Percentiles rank a stretch among this genome's conserved stretches.
These are phyloP conservation scores for Mylabris sibirica DNA, from an alignment of 2,888 invertebrate species.

Conservation along the genomic window DNA sequence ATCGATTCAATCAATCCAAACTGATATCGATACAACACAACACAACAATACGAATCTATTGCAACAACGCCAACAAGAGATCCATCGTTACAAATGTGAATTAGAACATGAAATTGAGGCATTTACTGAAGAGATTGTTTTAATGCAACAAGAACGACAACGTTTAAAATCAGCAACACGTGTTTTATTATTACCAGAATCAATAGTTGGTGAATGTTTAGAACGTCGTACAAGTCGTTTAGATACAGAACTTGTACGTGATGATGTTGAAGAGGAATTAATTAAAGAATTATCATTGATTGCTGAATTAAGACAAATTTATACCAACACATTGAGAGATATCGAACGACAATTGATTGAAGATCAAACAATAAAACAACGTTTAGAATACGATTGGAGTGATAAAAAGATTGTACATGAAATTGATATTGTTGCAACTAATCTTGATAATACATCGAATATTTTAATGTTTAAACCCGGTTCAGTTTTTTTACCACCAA, in stretches of 20 bases:
- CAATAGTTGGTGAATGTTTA: slow-evolving; percentile 79
- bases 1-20: slow-evolving; percentile 70
- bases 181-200: slow-evolving; percentile 74
- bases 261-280: slow-evolving; percentile 78
- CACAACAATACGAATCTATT: slow-evolving; percentile 72
- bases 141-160: slow-evolving; percentile 72
- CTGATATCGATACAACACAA: slow-evolving; percentile 73
- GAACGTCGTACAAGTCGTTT: slow-evolving; percentile 74
- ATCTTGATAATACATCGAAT: slow-evolving; percentile 73
- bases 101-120: slow-evolving; percentile 74
- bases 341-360: slow-evolving; percentile 75
- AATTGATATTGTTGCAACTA: slow-evolving; percentile 75
- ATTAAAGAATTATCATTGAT: slow-evolving; percentile 78
- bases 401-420: slow-evolving; percentile 84
- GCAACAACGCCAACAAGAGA: slow-evolving; percentile 71
- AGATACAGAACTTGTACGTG: slow-evolving; percentile 77
- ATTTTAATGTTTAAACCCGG: slow-evolving; percentile 83
- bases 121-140: slow-evolving; percentile 74
- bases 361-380: slow-evolving; percentile 81
- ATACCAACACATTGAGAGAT: slow-evolving; percentile 70
- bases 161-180: slow-evolving; percentile 74
- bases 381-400: slow-evolving; percentile 90
- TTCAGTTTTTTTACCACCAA: slow-evolving; percentile 78
- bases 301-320: slow-evolving; percentile 70
- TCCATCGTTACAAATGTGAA: slow-evolving; percentile 79